Conservation (phyloP, 2,113 vertebrate species). For the Silurus meridionalis region DNA sequence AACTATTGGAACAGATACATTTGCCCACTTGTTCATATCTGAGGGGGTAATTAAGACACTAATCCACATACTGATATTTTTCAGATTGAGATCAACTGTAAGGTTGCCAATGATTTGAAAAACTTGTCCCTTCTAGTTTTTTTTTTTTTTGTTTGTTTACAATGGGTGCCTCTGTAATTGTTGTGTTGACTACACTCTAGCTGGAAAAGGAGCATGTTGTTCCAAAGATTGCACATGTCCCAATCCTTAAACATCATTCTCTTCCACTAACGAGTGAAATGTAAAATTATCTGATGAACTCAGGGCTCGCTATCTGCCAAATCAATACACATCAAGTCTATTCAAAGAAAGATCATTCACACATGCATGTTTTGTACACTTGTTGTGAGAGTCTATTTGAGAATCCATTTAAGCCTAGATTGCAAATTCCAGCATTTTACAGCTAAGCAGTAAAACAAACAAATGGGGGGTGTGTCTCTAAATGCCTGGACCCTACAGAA, state of each 20-base stretch:
- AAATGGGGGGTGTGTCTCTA: not conserved
- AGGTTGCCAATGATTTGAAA: not conserved
- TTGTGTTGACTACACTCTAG: not conserved
- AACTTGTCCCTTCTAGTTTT: not conserved
- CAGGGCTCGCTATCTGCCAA: not conserved
- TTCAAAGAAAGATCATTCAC: not conserved
- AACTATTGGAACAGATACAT: not conserved
- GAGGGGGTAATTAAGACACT: not conserved
- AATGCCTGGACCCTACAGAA: not conserved
- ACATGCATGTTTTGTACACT: constrained; percentile 3
- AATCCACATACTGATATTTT: not conserved
- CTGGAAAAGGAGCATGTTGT: too few species aligned
- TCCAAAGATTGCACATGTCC: not conserved
- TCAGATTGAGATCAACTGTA: not conserved
- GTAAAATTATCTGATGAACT: not conserved
- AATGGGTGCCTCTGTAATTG: not conserved
- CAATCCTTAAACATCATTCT: not conserved
- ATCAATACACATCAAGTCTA: not conserved
- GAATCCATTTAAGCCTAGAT: not conserved
- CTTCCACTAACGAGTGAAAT: not conserved
- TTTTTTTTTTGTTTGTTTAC: not conserved
- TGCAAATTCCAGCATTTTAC: not conserved
- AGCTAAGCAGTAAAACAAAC: not conserved
- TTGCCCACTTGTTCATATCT: not conserved
- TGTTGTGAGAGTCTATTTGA: too few species aligned